These are phyloP conservation scores for Platichthys stellatus DNA, from an alignment of 2,113 vertebrate species.

Conservation along the genomic window DNA sequence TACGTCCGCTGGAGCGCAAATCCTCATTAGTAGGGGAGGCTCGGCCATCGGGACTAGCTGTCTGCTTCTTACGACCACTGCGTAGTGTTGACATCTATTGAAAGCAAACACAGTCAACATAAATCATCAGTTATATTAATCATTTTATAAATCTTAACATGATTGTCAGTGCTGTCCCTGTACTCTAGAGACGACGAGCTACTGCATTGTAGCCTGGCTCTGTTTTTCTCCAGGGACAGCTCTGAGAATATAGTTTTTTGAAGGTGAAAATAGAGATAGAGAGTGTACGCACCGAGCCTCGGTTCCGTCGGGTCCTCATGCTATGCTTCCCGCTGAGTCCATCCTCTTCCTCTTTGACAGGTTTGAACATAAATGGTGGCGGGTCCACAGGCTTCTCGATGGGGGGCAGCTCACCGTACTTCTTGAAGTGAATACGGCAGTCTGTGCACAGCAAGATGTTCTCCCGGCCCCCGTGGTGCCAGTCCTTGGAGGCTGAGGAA, in stretches of 20 bases:
- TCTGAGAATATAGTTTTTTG: conserved; percentile 13
- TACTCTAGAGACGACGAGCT: background rate
- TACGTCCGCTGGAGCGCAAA: conserved; percentile 93
- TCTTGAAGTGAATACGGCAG: conserved; percentile 99
- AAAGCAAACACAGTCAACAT: conserved; percentile 3
- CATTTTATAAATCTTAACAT: too few relatives aligned
- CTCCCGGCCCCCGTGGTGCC: conserved; percentile 98
- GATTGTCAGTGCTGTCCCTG: background rate
- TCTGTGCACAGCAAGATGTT: conserved; percentile 97
- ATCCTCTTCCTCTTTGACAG: conserved; percentile 99
- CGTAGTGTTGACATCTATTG: conserved; percentile 97
- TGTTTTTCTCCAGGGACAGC: conserved; percentile 13
- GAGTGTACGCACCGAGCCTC: conserved; percentile 89
- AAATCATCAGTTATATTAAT: background rate
- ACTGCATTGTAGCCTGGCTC: conserved; percentile 14
- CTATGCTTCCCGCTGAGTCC: conserved; percentile 98
- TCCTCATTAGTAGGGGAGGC: conserved; percentile 94
- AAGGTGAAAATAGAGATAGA: conserved; percentile 60
- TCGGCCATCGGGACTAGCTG: conserved; percentile 95
- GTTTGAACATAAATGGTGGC: conserved; percentile 99
- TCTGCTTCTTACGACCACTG: conserved; percentile 98
- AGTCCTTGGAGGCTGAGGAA: conserved; percentile 95
- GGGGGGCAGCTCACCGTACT: conserved; percentile 98
- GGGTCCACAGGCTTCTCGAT: conserved; percentile 99
- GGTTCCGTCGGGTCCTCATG: conserved; percentile 98